phyloP scores from a whole-genome alignment of 2,888 invertebrate species.

The Syrphus vitripennis region DNA sequence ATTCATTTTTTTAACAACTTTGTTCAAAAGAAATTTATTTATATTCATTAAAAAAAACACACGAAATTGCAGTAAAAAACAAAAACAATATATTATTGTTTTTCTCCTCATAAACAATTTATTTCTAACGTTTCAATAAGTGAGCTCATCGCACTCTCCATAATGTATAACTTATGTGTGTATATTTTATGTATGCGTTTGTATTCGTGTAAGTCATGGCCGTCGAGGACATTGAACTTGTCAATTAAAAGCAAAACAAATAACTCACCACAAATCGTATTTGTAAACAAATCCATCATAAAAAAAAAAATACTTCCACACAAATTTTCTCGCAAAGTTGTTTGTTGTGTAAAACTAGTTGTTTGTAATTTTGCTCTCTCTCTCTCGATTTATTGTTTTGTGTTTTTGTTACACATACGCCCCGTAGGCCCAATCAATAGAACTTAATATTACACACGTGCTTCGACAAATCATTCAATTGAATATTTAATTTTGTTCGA shows the following conservation, averaged over 20 bases:
- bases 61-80: slow-evolving; percentile 5
- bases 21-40: neutral
- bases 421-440: slow-evolving; percentile 18
- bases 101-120: neutral
- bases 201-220: slow-evolving; percentile 19
- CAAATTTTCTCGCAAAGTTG: slow-evolving; percentile 5
- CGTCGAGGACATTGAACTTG: slow-evolving; percentile 43
- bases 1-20: neutral
- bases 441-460: slow-evolving; percentile 34
- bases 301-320: neutral
- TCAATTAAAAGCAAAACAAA: slow-evolving; percentile 22
- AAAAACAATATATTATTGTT: neutral
- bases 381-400: neutral
- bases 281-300: slow-evolving; percentile 54
- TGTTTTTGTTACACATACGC: slow-evolving; percentile 39
- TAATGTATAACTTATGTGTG: neutral
- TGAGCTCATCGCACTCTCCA: neutral
- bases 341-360: slow-evolving; percentile 31
- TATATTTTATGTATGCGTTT: neutral
- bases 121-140: neutral
- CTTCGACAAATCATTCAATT: slow-evolving; percentile 36
- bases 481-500: neutral
- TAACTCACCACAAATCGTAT: slow-evolving; percentile 26
- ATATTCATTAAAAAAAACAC: neutral
- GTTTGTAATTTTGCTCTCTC: slow-evolving; percentile 9